Evolutionary conservation across 2,888 invertebrate species (phyloP), one percentile per base, ranked within the genome.

Genomic region (Argynnis bischoffii): DNA sequence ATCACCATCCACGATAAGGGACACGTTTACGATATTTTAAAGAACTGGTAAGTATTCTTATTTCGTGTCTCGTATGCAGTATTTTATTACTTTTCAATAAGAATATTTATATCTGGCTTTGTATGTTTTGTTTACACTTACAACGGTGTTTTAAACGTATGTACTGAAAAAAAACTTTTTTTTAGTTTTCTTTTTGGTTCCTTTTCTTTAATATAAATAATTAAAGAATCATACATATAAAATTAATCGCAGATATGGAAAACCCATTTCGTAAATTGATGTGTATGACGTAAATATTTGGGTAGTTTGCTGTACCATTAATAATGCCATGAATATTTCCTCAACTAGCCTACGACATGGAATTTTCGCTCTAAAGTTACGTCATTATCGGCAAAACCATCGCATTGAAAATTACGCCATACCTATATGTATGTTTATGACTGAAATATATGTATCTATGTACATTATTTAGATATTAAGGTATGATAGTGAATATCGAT

Each of bases 1-100:
- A 97, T 99, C 81, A 97, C 98, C 55, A 98, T 99, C 74, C 95
- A 99, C 84, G 99, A 99, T 86, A 97, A 97, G 87, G 98, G 98
- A 50, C 98, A 99, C 86, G 94, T 99, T 26, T 98, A 98, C 81
- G 98, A 99, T 72, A 95, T 99, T 66, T 91, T 99, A 50, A 96
- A 95, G 86, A 99, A 99, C 88, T 99, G 98, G 98, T 97, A 89
- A 86, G 95, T 79, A 21, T 4, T 35, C 3, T 13, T 64, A 59
- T 51, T 13, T 4, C 14, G 47, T 21, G 41, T 16, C 18, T 55
- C 15, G 1, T 14, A 41, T 15, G 41, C 2, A 16, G 1, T 6
- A 18, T 1, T 21, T 35, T 35, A 35, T 35, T 8, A 8, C 8
- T 6, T 35, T 35, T 6, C 6, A 35, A 8, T 35, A 35, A 35